Evolutionary conservation across 2,888 invertebrate species (phyloP).

Genomic region (Limnephilus lunatus): DNA sequence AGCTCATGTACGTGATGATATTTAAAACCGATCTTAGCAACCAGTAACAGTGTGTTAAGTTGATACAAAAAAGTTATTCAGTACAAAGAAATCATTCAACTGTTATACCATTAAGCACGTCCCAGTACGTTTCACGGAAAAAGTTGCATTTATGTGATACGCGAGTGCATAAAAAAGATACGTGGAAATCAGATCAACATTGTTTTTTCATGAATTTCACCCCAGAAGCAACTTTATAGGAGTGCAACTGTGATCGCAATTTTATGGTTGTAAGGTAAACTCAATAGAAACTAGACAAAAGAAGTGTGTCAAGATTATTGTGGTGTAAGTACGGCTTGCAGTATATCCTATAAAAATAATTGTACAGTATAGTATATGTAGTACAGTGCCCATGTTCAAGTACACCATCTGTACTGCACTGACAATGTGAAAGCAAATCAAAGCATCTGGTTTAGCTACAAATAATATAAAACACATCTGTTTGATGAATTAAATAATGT

Average conservation of each 20-base stretch:
- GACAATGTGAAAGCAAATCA: neutral
- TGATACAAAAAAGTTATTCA: too few relatives aligned
- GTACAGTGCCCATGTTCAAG: neutral
- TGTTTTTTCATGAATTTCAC: neutral
- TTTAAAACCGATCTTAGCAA: too few relatives aligned
- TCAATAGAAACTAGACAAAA: conserved; percentile 7
- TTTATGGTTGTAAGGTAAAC: neutral
- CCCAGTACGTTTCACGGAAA: neutral
- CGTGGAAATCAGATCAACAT: neutral
- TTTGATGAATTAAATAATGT: neutral
- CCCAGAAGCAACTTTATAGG: neutral
- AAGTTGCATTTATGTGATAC: neutral
- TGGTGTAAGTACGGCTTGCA: neutral
- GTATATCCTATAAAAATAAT: neutral
- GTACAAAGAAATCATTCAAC: too few relatives aligned
- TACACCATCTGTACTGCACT: neutral
- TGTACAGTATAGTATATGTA: neutral
- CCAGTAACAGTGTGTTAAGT: too few relatives aligned
- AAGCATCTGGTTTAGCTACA: neutral
- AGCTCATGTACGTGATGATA: too few relatives aligned
- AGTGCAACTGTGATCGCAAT: neutral
- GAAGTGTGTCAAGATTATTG: conserved; percentile 11
- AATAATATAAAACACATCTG: neutral
- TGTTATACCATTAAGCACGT: too few relatives aligned
- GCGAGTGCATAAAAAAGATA: neutral